phyloP scores from a whole-genome alignment of 2,113 vertebrate genomes.

The Lota lota region DNA sequence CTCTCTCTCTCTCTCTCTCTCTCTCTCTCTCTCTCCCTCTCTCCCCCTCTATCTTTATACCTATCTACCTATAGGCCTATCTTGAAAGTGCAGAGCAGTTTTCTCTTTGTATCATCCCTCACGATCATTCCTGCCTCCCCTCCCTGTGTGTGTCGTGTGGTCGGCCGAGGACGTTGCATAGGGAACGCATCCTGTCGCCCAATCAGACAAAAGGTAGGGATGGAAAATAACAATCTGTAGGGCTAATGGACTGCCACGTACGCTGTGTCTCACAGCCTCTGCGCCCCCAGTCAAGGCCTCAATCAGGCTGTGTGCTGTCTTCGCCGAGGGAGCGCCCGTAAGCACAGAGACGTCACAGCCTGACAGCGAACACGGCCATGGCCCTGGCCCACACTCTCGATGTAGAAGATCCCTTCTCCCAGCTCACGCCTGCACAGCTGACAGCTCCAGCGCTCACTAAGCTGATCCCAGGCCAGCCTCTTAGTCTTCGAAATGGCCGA shows the following conservation, averaged over 20 bases:
- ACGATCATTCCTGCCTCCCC: no score
- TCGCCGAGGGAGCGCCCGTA: slow-evolving; percentile 38
- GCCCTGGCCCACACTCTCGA: slow-evolving; percentile 38
- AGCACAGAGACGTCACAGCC: slow-evolving; percentile 46
- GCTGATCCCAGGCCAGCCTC: slow-evolving; percentile 32
- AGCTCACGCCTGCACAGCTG: slow-evolving; percentile 31
- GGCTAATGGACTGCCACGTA: slow-evolving; percentile 54
- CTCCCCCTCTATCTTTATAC: no score
- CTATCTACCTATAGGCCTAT: no score
- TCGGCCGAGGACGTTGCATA: slow-evolving; percentile 56
- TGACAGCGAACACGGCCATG: slow-evolving; percentile 35
- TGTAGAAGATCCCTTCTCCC: slow-evolving; percentile 42
- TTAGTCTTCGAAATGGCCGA: slow-evolving; percentile 41
- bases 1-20: no score
- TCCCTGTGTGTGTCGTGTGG: background rate
- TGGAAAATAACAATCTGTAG: slow-evolving; percentile 26
- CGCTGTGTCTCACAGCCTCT: slow-evolving; percentile 42
- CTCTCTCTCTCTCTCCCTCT: no score
- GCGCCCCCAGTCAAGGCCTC: slow-evolving; percentile 54
- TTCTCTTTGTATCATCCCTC: no score
- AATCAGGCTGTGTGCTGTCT: slow-evolving; percentile 43
- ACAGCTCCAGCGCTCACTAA: slow-evolving; percentile 46
- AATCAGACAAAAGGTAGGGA: slow-evolving; percentile 27
- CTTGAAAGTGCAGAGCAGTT: no score
- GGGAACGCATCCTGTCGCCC: slow-evolving; percentile 42